Evolutionary conservation across 1,140 invertebrate species (phyloP), one percentile per base, ranked within the genome.

Genomic region (Lepidurus couesii): DNA sequence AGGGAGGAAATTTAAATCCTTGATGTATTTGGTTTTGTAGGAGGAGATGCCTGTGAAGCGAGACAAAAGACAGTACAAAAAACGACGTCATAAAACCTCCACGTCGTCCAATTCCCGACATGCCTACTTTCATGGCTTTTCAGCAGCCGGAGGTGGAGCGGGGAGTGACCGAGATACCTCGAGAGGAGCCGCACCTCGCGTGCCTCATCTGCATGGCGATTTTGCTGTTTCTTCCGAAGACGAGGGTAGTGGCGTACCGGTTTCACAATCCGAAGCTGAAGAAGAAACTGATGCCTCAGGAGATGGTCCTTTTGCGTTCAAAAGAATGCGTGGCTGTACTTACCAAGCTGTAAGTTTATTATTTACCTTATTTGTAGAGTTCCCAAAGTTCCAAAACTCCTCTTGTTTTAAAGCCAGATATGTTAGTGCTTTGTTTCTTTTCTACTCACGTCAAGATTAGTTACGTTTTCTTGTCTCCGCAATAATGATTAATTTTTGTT

Each of bases 221-320:
- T 44, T 47, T 80, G 80, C 83, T 44, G 83, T 83, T 79, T 86
- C 84, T 80, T 88, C 87, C 7, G 87, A 88, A 79, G 88, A 88
- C 44, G 87, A 88, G 78, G 82, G 81, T 4, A 79, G 85, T 34
- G 78, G 78, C 26, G 80, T 79, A 53, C 78, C 79, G n/a, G 82
- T 79, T 82, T 82, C 84, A 83, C 77, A 85, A 85, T 88, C 89
- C 82, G 86, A 90, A 80, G 89, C 90, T 78, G 90, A 91, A 78
- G 92, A 93, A 82, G 91, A 92, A 77, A 86, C 87, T 78, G 89
- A 91, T 82, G 84, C 86, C 78, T 92, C 94, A 81, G 94, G 75
- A 26, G 73, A 96, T 84, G 92, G 94, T 81, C 90, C 90, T 82
- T 98, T 92, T 87, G 91, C 93, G 77, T 98, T 98, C 87, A 89